Conservation (phyloP, 2,797 vertebrate species). For the Masticophis lateralis region DNA sequence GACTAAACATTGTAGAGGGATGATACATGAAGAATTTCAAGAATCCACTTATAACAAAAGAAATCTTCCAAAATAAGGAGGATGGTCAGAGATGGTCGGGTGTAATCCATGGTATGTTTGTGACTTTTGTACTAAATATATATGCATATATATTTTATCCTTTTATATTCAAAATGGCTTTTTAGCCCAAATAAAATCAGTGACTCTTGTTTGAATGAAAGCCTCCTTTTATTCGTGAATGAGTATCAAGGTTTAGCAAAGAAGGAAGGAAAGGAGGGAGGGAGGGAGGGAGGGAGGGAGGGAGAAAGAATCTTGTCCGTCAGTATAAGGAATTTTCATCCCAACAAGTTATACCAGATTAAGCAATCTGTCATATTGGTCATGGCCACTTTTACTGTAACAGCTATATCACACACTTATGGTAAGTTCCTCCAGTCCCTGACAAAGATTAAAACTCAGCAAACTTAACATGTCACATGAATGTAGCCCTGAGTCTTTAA, state of each 20-base stretch:
- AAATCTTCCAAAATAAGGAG: neutral
- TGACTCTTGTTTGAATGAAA: conserved; percentile 57
- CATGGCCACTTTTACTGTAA: neutral
- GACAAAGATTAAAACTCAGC: neutral
- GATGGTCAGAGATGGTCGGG: conserved; percentile 4
- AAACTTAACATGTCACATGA: neutral
- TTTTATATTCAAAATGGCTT: conserved; percentile 65
- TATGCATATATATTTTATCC: conserved; percentile 61
- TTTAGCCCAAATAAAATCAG: conserved; percentile 71
- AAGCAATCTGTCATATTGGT: neutral
- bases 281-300: too few relatives aligned
- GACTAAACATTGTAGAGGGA: neutral
- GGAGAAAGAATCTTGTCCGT: neutral
- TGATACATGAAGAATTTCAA: conserved; percentile 47
- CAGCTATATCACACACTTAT: neutral
- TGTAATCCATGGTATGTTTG: conserved; percentile 19
- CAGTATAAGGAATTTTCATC: neutral
- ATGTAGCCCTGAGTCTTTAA: neutral
- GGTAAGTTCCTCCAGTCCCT: neutral
- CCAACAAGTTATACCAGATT: neutral
- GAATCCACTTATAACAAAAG: conserved; percentile 27
- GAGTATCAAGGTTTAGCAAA: neutral
- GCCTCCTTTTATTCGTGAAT: neutral
- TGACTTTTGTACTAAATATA: conserved; percentile 52
- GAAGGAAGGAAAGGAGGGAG: too few relatives aligned